Percentiles rank a stretch among this genome's conserved stretches.
Conservation (phyloP, 35 echinoderm and acorn worm genomes). For the Diadema setosum region DNA sequence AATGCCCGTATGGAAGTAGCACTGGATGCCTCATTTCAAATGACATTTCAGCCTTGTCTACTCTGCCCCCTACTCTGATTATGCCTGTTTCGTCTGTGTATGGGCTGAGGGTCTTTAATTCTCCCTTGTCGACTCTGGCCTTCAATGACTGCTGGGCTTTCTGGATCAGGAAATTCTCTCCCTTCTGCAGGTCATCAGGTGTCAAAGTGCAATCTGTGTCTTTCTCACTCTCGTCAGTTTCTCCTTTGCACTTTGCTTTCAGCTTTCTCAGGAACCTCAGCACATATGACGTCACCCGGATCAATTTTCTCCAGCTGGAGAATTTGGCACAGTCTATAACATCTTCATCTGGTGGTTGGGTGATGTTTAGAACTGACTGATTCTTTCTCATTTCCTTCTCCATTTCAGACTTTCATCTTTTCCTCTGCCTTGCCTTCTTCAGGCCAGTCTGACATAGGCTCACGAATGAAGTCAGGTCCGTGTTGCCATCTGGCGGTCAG, state of each 20-base stretch:
- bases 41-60: constrained; percentile 16
- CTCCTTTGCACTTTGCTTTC: constrained; percentile 24
- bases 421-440: neutral
- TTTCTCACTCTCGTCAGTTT: no score
- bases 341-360: neutral
- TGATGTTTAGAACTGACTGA: constrained; percentile 16
- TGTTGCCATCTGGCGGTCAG: constrained; percentile 26
- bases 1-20: constrained; percentile 29
- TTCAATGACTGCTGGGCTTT: constrained; percentile 58
- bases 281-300: constrained; percentile 76
- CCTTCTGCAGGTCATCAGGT: no score
- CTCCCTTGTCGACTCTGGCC: neutral
- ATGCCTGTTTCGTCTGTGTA: constrained; percentile 23
- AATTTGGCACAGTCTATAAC: constrained; percentile 30
- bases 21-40: constrained; percentile 49
- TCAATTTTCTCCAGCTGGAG: constrained; percentile 38
- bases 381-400: constrained; percentile 44
- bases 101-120: constrained; percentile 55
- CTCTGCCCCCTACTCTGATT: constrained; percentile 57
- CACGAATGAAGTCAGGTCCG: constrained; percentile 48
- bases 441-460: constrained; percentile 56
- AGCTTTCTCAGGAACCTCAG: constrained; percentile 47
- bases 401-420: neutral
- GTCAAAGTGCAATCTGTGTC: no score
- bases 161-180: constrained; percentile 33